phyloP scores from a whole-genome alignment of 2,888 invertebrate species.

The Arctia plantaginis region DNA sequence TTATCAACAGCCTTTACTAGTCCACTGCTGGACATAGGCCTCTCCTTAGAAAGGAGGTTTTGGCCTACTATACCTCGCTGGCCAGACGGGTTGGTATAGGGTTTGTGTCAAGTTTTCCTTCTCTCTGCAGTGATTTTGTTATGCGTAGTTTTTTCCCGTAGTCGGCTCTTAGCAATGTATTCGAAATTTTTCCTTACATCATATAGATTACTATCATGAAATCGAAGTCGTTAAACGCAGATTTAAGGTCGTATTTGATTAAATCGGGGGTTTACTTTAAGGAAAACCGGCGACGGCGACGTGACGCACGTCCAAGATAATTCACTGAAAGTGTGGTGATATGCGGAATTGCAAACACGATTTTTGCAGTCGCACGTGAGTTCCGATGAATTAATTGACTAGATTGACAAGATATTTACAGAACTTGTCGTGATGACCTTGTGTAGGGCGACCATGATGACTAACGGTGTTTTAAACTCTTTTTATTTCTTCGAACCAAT shows the following conservation, averaged over 20 bases:
- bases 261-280: slow-evolving; percentile 27
- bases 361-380: background rate
- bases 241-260: slow-evolving; percentile 21
- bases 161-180: too few relatives aligned
- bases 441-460: slow-evolving; percentile 46
- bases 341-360: background rate
- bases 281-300: slow-evolving; percentile 27
- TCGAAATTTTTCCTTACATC: too few relatives aligned
- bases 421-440: slow-evolving; percentile 31
- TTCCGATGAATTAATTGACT: slow-evolving; percentile 17
- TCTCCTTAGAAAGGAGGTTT: too few relatives aligned
- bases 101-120: too few relatives aligned
- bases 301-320: slow-evolving; percentile 25
- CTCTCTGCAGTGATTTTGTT: too few relatives aligned
- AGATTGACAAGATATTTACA: slow-evolving; percentile 15
- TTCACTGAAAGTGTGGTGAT: background rate
- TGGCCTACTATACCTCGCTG: too few relatives aligned
- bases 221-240: slow-evolving; percentile 1
- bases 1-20: too few relatives aligned
- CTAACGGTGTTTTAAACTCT: background rate
- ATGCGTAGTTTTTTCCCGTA: too few relatives aligned
- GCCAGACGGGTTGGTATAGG: too few relatives aligned
- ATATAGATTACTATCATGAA: slow-evolving; percentile 16
- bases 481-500: slow-evolving; percentile 2
- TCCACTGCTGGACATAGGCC: too few relatives aligned